Conservation (phyloP, 2,113 vertebrate genomes). For the Ciconia stormi region DNA sequence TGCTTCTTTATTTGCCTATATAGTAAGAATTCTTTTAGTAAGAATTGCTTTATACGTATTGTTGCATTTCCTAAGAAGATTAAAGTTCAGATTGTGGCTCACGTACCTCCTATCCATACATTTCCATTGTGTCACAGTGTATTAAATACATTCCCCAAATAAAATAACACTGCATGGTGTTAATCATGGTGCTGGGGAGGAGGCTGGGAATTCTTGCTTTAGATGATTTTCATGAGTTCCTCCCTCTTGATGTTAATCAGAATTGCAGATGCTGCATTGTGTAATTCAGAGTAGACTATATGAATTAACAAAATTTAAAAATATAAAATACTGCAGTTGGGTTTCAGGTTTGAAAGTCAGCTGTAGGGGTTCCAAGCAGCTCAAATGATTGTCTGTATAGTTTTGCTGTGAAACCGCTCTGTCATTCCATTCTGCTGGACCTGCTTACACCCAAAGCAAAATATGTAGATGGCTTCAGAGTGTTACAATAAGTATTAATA, state of each 20-base stretch:
- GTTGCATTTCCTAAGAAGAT: neutral
- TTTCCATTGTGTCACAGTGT: neutral
- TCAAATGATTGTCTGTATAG: neutral
- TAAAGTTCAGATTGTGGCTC: neutral
- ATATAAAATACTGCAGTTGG: neutral
- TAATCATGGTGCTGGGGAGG: neutral
- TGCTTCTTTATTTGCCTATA: neutral
- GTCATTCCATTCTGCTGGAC: neutral
- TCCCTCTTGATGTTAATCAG: neutral
- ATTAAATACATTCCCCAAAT: neutral
- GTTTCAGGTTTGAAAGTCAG: neutral
- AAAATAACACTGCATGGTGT: accelerated
- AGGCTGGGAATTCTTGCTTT: neutral
- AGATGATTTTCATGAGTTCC: neutral
- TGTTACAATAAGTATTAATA: neutral
- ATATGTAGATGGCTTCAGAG: neutral
- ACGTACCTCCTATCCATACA: accelerated
- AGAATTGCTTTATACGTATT: neutral
- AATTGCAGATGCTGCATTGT: neutral
- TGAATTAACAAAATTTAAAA: neutral
- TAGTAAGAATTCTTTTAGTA: neutral
- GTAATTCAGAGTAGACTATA: neutral
- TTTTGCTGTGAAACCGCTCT: neutral
- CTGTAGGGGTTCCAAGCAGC: neutral
- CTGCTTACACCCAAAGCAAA: neutral